These are phyloP conservation scores for Peromyscus maniculatus DNA, from an alignment of 2,113 vertebrate species.

Conservation along the genomic window DNA sequence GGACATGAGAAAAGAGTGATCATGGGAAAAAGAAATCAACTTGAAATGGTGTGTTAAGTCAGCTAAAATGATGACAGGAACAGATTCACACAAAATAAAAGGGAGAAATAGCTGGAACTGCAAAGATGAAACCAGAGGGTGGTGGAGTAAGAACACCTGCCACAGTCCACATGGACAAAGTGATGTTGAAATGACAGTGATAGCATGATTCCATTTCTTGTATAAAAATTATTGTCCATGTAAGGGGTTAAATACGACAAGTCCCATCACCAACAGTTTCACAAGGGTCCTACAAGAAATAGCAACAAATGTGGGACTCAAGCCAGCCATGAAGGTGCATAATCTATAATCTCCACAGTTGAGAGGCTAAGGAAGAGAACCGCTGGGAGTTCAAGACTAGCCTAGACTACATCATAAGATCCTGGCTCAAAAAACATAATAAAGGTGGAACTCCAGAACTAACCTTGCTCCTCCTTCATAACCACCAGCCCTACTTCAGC, in stretches of 20 bases:
- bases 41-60: background rate
- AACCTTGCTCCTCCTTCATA: background rate
- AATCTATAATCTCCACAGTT: background rate
- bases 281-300: background rate
- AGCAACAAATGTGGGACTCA: background rate
- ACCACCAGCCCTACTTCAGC: fast-evolving
- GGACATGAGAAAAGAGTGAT: background rate
- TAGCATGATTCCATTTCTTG: background rate
- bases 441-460: background rate
- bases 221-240: background rate
- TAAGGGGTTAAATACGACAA: background rate
- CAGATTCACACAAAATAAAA: background rate
- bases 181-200: background rate
- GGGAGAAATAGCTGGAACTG: background rate
- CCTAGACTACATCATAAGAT: background rate
- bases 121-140: background rate
- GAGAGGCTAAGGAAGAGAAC: background rate
- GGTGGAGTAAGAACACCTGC: fast-evolving
- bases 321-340: background rate
- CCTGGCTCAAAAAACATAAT: background rate
- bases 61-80: background rate
- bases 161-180: background rate
- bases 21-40: background rate
- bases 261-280: background rate
- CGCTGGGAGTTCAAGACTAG: background rate